Conservation (phyloP, 2,888 invertebrate species). For the Camponotus fellah region DNA sequence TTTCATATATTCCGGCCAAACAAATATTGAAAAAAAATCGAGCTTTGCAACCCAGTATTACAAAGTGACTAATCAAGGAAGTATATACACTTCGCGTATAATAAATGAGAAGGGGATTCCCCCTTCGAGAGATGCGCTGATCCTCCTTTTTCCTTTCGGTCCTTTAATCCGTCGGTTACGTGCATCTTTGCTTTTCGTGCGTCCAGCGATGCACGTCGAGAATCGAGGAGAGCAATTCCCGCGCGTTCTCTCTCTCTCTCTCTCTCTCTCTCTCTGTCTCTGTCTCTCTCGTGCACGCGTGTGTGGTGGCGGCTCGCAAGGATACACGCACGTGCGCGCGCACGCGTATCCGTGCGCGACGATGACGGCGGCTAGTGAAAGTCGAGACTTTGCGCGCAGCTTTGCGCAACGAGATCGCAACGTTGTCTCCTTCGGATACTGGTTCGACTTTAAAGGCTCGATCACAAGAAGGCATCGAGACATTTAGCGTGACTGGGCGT, state of each 20-base stretch:
- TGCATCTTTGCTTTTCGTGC: slow-evolving; percentile 58
- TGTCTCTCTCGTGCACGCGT: neutral
- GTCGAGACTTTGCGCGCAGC: slow-evolving; percentile 74
- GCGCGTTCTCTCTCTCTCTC: neutral
- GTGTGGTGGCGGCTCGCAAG: slow-evolving; percentile 43
- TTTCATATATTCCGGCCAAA: neutral
- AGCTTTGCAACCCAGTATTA: neutral
- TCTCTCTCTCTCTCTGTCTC: neutral
- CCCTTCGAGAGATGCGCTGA: slow-evolving; percentile 26
- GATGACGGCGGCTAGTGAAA: slow-evolving; percentile 78
- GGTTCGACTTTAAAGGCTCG: slow-evolving; percentile 82
- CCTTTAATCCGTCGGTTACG: slow-evolving; percentile 38
- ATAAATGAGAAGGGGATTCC: neutral
- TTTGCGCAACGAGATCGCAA: slow-evolving; percentile 83
- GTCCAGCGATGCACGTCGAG: slow-evolving; percentile 59
- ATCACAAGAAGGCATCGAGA: slow-evolving; percentile 61
- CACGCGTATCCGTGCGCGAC: slow-evolving; percentile 57
- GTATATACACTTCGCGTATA: neutral
- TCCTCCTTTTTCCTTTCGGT: slow-evolving; percentile 45
- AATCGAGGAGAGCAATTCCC: slow-evolving; percentile 55
- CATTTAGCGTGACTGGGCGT: slow-evolving; percentile 63
- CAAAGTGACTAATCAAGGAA: slow-evolving; percentile 5
- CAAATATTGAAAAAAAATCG: neutral
- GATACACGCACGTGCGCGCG: slow-evolving; percentile 58
- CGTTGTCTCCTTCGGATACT: slow-evolving; percentile 80